Evolutionary conservation across 2,797 vertebrate genomes (phyloP).

Genomic region (Manis javanica): DNA sequence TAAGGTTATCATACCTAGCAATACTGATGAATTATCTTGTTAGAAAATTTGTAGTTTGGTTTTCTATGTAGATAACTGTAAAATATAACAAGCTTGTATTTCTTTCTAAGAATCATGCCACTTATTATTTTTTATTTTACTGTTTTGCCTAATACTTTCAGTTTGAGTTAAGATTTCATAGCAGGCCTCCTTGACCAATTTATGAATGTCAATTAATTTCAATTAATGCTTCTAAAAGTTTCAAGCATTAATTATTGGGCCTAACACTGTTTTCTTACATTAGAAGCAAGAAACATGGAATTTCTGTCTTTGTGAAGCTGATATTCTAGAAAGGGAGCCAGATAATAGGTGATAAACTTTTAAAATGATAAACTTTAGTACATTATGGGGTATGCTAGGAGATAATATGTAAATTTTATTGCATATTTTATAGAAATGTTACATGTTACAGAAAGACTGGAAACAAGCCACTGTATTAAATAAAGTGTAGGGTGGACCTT

Average conservation of each 20-base stretch:
- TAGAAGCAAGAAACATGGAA: not conserved
- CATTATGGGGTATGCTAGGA: not conserved
- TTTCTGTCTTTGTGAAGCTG: not conserved
- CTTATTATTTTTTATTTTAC: not conserved
- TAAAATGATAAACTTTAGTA: not conserved
- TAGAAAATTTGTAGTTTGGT: not conserved
- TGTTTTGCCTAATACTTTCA: not conserved
- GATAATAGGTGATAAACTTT: not conserved
- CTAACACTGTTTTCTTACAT: not conserved
- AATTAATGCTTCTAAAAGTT: not conserved
- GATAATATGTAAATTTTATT: not conserved
- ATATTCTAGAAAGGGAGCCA: not conserved
- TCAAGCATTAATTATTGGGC: not conserved
- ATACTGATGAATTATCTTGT: not conserved
- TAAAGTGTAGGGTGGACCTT: not conserved
- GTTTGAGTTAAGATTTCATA: not conserved
- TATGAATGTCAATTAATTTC: not conserved
- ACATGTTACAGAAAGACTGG: not conserved
- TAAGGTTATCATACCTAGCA: not conserved
- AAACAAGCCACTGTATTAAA: not conserved
- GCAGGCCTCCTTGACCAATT: not conserved
- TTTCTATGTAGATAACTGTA: not conserved
- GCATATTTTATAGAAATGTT: too few relatives aligned
- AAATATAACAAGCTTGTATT: not conserved
- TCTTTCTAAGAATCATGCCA: not conserved